These are phyloP conservation scores for Spialia ferax DNA, from an alignment of 2,888 invertebrate genomes.

Conservation along the genomic window DNA sequence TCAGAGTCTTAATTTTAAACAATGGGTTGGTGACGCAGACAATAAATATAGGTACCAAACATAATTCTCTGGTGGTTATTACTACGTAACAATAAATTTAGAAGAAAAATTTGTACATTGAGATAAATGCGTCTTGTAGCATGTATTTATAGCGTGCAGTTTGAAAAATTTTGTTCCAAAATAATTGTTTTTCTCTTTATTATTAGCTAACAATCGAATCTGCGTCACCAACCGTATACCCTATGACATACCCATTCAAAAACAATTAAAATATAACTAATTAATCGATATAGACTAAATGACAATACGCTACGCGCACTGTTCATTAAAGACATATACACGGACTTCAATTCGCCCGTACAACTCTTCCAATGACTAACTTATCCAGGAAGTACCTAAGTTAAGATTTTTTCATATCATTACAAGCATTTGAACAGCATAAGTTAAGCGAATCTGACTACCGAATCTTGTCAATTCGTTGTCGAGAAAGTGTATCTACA, in stretches of 20 bases:
- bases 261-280: constrained; percentile 42
- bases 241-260: constrained; percentile 35
- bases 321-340: constrained; percentile 49
- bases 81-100: constrained; percentile 23
- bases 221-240: constrained; percentile 37
- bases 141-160: constrained; percentile 6
- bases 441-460: constrained; percentile 44
- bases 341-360: constrained; percentile 45
- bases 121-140: constrained; percentile 34
- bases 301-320: constrained; percentile 50
- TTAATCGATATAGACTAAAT: constrained; percentile 42
- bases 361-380: constrained; percentile 50
- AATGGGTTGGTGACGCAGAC: constrained; percentile 34
- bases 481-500: constrained; percentile 35
- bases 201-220: constrained; percentile 6
- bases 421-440: constrained; percentile 49
- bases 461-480: constrained; percentile 45
- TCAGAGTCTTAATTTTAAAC: constrained; percentile 35
- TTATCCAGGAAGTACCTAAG: constrained; percentile 50
- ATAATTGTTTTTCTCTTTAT: constrained; percentile 25
- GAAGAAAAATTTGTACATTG: constrained; percentile 39
- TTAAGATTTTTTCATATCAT: constrained; percentile 47
- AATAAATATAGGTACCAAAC: constrained; percentile 12
- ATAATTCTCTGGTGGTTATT: constrained; percentile 13
- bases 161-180: constrained; percentile 37